Evolutionary conservation across 2,113 vertebrate genomes (phyloP).

Genomic region (Engystomops pustulosus): DNA sequence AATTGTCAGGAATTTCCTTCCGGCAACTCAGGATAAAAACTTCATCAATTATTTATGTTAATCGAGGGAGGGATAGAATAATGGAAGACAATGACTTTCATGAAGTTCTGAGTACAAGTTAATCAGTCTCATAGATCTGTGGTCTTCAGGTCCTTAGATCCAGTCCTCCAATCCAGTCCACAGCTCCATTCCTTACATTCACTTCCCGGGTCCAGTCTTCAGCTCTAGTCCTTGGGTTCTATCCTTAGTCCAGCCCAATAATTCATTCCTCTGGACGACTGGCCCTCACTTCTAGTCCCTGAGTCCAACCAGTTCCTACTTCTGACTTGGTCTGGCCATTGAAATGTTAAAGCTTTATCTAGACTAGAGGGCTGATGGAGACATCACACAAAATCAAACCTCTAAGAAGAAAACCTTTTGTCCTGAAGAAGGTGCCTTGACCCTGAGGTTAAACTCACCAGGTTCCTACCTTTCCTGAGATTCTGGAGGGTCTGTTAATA

Average conservation of each 20-base stretch:
- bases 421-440: too few relatives aligned
- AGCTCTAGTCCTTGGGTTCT: background rate
- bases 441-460: too few relatives aligned
- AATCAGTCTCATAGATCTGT: too few relatives aligned
- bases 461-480: too few relatives aligned
- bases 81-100: background rate
- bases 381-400: too few relatives aligned
- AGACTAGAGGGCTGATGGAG: too few relatives aligned
- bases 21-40: background rate
- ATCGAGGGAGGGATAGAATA: background rate
- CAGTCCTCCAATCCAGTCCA: background rate
- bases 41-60: background rate
- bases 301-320: too few relatives aligned
- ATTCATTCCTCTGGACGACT: background rate
- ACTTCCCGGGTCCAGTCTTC: background rate
- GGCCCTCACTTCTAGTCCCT: background rate
- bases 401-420: too few relatives aligned
- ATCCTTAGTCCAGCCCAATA: too few relatives aligned
- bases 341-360: too few relatives aligned
- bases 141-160: background rate
- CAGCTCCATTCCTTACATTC: background rate
- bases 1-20: slow-evolving; percentile 7
- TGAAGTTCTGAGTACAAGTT: background rate
- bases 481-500: too few relatives aligned
- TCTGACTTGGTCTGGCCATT: too few relatives aligned